phyloP scores from a whole-genome alignment of 2,113 vertebrate species.

The Macrotis lagotis region DNA sequence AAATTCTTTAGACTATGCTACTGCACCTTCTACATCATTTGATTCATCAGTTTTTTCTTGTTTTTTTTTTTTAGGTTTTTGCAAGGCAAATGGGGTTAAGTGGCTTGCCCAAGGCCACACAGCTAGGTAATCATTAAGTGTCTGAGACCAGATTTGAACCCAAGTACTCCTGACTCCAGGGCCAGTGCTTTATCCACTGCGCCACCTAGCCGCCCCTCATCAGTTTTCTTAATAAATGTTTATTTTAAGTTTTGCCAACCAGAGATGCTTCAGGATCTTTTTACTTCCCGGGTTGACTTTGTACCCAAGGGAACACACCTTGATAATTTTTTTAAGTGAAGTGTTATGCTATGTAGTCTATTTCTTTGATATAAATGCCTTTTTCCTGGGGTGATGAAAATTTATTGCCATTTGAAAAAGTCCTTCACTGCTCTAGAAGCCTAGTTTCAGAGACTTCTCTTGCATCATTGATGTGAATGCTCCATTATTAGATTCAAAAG shows the following conservation, averaged over 20 bases:
- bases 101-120: too few relatives aligned
- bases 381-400: background rate
- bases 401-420: background rate
- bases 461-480: background rate
- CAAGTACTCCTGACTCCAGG: too few relatives aligned
- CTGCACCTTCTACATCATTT: background rate
- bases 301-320: background rate
- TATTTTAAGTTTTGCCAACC: background rate
- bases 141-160: too few relatives aligned
- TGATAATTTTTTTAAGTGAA: background rate
- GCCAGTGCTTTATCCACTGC: too few relatives aligned
- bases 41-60: background rate
- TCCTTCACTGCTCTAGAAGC: background rate
- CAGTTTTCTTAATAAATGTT: background rate
- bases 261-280: background rate
- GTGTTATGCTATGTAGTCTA: background rate
- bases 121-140: too few relatives aligned
- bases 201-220: too few relatives aligned
- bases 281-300: background rate
- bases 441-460: background rate
- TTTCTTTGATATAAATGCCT: background rate
- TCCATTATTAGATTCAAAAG: background rate
- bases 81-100: too few relatives aligned
- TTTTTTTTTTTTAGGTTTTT: too few relatives aligned
- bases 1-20: background rate